Base-by-base conservation (phyloP, 2,888 invertebrate genomes). In the Diadromus collaris region DNA sequence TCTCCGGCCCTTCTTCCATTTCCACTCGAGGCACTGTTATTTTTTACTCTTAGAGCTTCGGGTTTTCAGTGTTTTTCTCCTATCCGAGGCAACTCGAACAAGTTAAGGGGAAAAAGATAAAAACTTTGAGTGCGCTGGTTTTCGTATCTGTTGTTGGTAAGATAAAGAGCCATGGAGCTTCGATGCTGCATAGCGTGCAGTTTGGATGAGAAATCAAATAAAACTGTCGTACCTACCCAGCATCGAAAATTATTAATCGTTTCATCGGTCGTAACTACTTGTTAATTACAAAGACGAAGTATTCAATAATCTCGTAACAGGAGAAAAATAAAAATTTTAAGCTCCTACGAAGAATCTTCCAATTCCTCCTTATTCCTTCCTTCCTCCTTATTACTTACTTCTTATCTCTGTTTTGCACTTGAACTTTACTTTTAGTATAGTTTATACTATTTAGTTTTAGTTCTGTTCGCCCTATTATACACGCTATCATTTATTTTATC, bases 401-500 rank as follows among this genome's bases (percentile, higher is more conserved):
- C n/a, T n/a, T n/a, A n/a, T n/a, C n/a, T n/a, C n/a, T n/a, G n/a
- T n/a, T n/a, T n/a, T n/a, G n/a, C n/a, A n/a, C n/a, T n/a, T n/a
- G n/a, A n/a, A n/a, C n/a, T n/a, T n/a, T n/a, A n/a, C n/a, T n/a
- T n/a, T n/a, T n/a, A n/a, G n/a, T n/a, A n/a, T n/a, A n/a, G n/a
- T n/a, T n/a, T n/a, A n/a, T n/a, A n/a, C n/a, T n/a, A n/a, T n/a
- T n/a, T n/a, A n/a, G n/a, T n/a, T n/a, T n/a, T n/a, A n/a, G n/a
- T n/a, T n/a, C n/a, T n/a, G n/a, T n/a, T n/a, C n/a, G n/a, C n/a
- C n/a, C n/a, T n/a, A 79, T 79, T 79, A 79, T 72, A 76, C 76
- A 73, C 72, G 60, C 68, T 79, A 72, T 76, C 79, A 61, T 71
- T 76, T 69, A 51, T 16, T 32, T 60, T 27, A n/a, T 65, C 54